phyloP scores from a whole-genome alignment of 2,888 invertebrate genomes.

The Deladenus siricidicola region DNA sequence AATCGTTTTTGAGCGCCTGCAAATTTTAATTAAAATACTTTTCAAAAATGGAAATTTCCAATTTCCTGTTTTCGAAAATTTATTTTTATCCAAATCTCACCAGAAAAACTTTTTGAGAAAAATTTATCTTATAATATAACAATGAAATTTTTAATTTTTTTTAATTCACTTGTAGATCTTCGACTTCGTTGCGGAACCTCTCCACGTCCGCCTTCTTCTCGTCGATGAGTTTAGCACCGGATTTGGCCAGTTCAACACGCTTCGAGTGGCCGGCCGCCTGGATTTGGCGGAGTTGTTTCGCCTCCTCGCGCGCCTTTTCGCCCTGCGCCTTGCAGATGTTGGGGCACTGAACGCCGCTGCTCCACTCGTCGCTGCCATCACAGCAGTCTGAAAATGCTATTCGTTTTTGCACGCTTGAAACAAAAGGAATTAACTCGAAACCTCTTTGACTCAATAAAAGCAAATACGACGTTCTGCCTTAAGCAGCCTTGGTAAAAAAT shows the following conservation, averaged over 20 bases:
- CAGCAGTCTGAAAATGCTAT: constrained; percentile 62
- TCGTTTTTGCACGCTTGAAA: not conserved
- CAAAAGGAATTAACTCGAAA: too few relatives aligned
- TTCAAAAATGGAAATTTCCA: too few relatives aligned
- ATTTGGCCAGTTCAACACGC: constrained; percentile 67
- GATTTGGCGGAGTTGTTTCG: constrained; percentile 59
- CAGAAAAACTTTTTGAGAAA: too few relatives aligned
- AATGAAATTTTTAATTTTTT: too few relatives aligned
- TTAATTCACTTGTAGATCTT: too few relatives aligned
- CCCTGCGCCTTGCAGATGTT: constrained; percentile 72
- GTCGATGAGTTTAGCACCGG: constrained; percentile 67
- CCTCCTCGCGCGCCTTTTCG: constrained; percentile 56
- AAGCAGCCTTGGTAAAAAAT: too few relatives aligned
- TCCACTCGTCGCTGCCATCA: constrained; percentile 62
- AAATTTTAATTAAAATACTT: too few relatives aligned
- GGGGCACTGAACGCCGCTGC: constrained; percentile 61
- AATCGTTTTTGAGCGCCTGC: constrained; percentile 62
- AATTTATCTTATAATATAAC: too few relatives aligned
- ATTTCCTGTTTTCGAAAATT: too few relatives aligned
- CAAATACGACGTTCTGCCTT: not conserved
- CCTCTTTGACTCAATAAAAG: not conserved
- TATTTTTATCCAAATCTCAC: too few relatives aligned
- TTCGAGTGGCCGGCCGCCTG: constrained; percentile 67
- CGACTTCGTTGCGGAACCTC: constrained; percentile 63
- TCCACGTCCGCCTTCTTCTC: constrained; percentile 61